Evolutionary conservation across 2,113 vertebrate genomes (phyloP).

Genomic region (Collichthys lucidus): DNA sequence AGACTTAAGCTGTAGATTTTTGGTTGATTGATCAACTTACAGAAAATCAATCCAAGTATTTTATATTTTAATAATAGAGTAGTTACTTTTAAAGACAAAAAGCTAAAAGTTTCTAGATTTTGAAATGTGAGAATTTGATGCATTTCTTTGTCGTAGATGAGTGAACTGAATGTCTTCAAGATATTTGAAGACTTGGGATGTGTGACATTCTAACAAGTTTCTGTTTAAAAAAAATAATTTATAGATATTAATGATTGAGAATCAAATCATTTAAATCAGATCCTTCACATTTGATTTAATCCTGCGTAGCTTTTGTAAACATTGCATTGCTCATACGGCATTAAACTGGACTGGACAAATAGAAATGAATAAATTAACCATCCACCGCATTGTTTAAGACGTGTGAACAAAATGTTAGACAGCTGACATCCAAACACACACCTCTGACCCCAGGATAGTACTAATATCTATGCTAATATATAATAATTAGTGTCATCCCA

Average conservation of each 20-base stretch:
- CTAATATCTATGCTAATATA: background rate
- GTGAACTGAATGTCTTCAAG: background rate
- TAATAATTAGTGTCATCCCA: background rate
- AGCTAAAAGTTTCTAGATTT: no score
- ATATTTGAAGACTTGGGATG: background rate
- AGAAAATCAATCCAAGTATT: background rate
- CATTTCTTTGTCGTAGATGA: background rate
- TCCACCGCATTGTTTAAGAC: background rate
- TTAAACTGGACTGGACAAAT: background rate
- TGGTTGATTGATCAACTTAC: background rate
- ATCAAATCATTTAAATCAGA: slow-evolving; percentile 1
- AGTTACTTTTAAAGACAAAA: background rate
- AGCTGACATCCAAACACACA: background rate
- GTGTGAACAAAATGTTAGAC: background rate
- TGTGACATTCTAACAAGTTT: no score
- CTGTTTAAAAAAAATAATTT: no score
- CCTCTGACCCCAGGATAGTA: background rate
- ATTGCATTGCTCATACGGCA: no score
- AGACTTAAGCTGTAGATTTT: background rate
- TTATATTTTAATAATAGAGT: background rate
- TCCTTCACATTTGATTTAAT: background rate
- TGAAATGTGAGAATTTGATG: background rate
- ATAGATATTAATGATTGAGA: background rate
- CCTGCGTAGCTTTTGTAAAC: no score
- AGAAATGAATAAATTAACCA: background rate